Base-by-base conservation (phyloP, 1,140 invertebrate genomes). In the Cydia splendana region DNA sequence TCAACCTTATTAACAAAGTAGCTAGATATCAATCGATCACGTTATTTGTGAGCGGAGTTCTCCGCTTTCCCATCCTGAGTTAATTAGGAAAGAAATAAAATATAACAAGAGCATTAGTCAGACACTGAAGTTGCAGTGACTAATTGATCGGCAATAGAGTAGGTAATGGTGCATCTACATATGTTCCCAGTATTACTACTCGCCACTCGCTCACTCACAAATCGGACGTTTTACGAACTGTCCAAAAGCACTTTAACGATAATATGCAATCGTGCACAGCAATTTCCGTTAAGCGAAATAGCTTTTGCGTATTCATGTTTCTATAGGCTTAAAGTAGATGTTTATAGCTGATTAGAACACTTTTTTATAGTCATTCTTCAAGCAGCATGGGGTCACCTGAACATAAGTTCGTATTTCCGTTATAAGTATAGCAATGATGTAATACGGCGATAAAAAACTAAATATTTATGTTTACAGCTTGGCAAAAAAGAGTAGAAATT, bases 31-130 rank as follows among this genome's bases (percentile, higher is more conserved):
- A 38, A 71, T 71, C 67, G 67, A 71, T 38, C 30, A 38, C 34
- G 57, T 71, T 38, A 71, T 71, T 71, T 71, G 67, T 71, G 20
- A 62, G 20, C 57, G 69, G 62, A 76, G 62, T 78, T 78, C 77
- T 73, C 74, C 81, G 74, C 79, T 78, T 81, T 81, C 78, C 74
- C 77, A 78, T 75, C 78, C 79, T 71, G 65, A 80, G 77, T 78
- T 88, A 86, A 86, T 87, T 87, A 87, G 80, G 80, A 80, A 79
- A 76, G 80, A 87, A 86, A 82, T 82, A 86, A 86, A 85, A 84
- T 77, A 80, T 81, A 79, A 79, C 78, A 51, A 75, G 74, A 78
- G 77, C 80, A 84, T 86, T 85, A 86, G 78, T 86, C 80, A 85
- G 79, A 76, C 75, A 77, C 80, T 80, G 84, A 88, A 82, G 83